phyloP scores from a whole-genome alignment of 2,888 invertebrate genomes.

The Cinara cedri region DNA sequence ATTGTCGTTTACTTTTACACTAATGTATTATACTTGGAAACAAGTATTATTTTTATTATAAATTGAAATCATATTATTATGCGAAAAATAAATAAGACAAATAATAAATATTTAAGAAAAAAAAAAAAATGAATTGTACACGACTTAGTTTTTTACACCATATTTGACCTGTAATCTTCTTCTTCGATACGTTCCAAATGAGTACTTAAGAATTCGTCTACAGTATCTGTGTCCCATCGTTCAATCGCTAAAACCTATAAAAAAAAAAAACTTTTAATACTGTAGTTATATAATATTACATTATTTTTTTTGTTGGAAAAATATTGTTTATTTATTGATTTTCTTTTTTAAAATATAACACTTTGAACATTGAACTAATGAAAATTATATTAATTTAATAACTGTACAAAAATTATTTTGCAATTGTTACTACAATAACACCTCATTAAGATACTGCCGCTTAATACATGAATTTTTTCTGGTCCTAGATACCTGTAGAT shows the following conservation, averaged over 20 bases:
- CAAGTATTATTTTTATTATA: constrained; percentile 1
- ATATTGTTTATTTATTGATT: not conserved
- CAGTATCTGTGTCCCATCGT: constrained; percentile 98
- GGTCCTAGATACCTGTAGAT: too few species aligned
- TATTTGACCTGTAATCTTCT: constrained; percentile 61
- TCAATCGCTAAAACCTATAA: constrained; percentile 83
- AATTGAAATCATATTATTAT: not conserved
- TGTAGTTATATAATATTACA: not conserved
- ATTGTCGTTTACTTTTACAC: too few species aligned
- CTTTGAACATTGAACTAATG: too few species aligned
- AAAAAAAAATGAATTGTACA: not conserved
- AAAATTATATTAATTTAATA: not conserved
- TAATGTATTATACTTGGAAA: not conserved
- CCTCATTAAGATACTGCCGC: too few species aligned
- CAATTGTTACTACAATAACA: not conserved
- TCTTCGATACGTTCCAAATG: constrained; percentile 69
- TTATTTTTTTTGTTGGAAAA: too few species aligned
- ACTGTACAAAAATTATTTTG: not conserved
- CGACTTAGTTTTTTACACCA: constrained; percentile 59
- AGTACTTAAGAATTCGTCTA: constrained; percentile 93
- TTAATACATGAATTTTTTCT: too few species aligned
- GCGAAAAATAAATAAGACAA: not conserved
- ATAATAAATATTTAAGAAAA: not conserved
- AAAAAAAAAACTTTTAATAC: not conserved
- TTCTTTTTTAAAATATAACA: not conserved